Evolutionary conservation across 2,888 invertebrate genomes (phyloP), one percentile per base, ranked within the genome.

Genomic region (Agrochola lota): DNA sequence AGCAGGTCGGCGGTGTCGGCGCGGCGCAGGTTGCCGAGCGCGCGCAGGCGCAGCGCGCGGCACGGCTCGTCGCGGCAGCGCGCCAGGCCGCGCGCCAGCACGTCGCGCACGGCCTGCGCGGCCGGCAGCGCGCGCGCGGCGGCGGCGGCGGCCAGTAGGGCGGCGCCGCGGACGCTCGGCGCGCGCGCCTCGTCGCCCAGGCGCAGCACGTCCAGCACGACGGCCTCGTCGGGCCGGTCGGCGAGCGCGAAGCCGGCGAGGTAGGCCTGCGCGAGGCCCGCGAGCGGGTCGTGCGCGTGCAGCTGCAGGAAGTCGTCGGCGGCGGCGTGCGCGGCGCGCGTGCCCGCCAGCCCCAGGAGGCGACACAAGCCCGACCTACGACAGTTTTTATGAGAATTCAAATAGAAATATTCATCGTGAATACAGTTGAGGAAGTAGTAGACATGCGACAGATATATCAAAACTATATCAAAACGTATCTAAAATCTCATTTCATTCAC

Each of bases 21-120:
- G 90, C 90, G 90, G 60, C 91, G 91, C 91, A 93, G 88, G 91
- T 92, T 92, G 85, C 90, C 95, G 68, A 95, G 91, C 87, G 95
- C 94, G 55, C 72, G 89, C 84, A 93, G 84, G 17, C 86, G 87
- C 81, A 78, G 76, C 69, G 84, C 89, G 71, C 91, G 90, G 75
- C 95, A 93, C 23, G 73, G 77, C 62, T 89, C 92, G 60, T 91
- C 92, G 89, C 90, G 84, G 83, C 91, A 90, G 66, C 87, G 84
- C 59, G 91, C 87, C 74, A 91, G 89, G 1, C 84, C 74, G 77
- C 84, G 84, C 46, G 71, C 77, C 35, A 86, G 72, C 40, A 46
- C 64, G 75, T 85, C 84, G 55, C 83, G 86, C 82, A 70, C 71
- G 55, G 68, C 70, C 46, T 35, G 52, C 72, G 75, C 80, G 60